These are phyloP conservation scores for Ophiodon elongatus DNA, from an alignment of 2,113 vertebrate species.

Conservation along the genomic window DNA sequence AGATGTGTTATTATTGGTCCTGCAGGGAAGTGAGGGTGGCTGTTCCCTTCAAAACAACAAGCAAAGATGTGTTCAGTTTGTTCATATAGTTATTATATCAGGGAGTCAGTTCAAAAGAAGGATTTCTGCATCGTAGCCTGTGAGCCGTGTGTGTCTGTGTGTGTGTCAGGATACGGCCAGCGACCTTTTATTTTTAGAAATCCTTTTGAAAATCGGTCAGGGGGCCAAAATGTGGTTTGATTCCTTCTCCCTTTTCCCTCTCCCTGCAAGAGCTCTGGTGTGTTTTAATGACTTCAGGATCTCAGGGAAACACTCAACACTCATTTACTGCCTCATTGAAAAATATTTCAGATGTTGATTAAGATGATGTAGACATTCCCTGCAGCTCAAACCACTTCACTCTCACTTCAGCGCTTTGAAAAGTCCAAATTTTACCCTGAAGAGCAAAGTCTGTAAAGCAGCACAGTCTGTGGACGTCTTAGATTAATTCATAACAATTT, in stretches of 20 bases:
- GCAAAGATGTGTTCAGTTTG: constrained; percentile 9
- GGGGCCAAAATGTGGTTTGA: background rate
- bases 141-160: background rate
- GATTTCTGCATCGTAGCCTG: constrained; percentile 55
- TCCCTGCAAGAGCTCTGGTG: background rate
- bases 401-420: background rate
- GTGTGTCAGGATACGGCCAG: background rate
- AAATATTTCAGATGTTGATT: constrained; percentile 3
- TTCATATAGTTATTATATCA: constrained; percentile 36
- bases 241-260: background rate
- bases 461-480: background rate
- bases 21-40: constrained; percentile 32
- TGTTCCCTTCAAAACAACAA: constrained; percentile 29
- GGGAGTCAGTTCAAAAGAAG: background rate
- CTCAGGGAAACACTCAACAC: background rate
- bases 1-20: constrained; percentile 29
- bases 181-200: background rate
- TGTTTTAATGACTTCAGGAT: constrained; percentile 10
- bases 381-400: constrained; percentile 3
- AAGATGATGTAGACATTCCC: background rate
- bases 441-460: background rate
- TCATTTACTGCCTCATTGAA: background rate
- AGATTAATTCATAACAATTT: background rate
- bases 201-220: constrained; percentile 8
- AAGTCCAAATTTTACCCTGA: background rate